A percentile compares a stretch with the other conserved stretches of the same genome.
These are phyloP conservation scores for Phataginus tricuspis DNA, from an alignment of 2,797 vertebrate genomes.

Conservation along the genomic window DNA sequence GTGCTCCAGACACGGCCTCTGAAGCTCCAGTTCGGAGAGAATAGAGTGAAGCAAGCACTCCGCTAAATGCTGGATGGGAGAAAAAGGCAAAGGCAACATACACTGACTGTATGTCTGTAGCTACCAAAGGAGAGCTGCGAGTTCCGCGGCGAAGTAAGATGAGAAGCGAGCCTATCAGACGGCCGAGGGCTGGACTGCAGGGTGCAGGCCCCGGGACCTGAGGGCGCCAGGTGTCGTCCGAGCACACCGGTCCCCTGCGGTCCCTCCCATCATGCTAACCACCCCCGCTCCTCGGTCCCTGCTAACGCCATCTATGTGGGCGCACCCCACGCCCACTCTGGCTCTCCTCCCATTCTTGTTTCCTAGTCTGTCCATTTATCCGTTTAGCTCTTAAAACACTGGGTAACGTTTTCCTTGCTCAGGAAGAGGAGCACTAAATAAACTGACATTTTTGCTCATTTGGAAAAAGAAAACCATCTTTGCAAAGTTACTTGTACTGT, in stretches of 20 bases:
- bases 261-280: no score
- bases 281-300: neutral
- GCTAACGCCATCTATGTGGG: neutral
- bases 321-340: neutral
- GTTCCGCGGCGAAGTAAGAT: neutral
- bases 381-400: neutral
- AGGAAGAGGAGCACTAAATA: neutral
- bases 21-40: constrained; percentile 90
- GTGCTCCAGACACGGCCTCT: constrained; percentile 83
- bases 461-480: neutral
- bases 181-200: neutral
- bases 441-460: neutral
- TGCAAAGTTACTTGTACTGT: neutral
- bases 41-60: constrained; percentile 89
- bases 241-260: rapidly evolving
- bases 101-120: neutral
- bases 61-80: constrained; percentile 83
- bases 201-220: no score
- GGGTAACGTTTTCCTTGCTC: neutral
- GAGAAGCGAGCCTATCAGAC: neutral
- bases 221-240: neutral
- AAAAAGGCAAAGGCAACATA: constrained; percentile 51
- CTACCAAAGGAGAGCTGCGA: neutral
- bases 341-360: neutral
- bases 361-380: neutral